Evolutionary conservation across 1,140 invertebrate species (phyloP), one percentile per base, ranked within the genome.

Genomic region (Bombyx mori): DNA sequence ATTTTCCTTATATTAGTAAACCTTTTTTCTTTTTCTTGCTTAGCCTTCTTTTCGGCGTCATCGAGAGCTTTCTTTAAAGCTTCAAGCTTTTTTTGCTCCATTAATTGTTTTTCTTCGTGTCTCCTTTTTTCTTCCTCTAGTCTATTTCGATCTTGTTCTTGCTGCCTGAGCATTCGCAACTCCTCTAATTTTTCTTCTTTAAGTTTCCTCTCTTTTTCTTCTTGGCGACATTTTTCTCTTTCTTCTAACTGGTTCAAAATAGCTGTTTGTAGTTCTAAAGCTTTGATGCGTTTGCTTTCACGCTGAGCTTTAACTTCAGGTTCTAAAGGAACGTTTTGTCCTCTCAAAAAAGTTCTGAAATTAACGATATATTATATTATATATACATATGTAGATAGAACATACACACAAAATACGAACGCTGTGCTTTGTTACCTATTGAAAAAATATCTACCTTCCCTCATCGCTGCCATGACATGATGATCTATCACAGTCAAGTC

Each of bases 161-260:
- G 89, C 69, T 94, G 91, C 60, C 88, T 88, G 65, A 89, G 88
- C 49, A 94, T 91, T 62, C 92, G 86, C 54, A 92, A 81, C 66
- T 94, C 93, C 76, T 93, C 92, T 63, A 91, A 86, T 56, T 82
- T 86, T 77, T 94, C 92, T 71, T 94, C 93, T 66, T 78, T 82
- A 54, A 91, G 65, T 55, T 88, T 82, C 54, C 77, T 88, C 69
- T 92, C 90, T 48, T 88, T 89, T 73, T 94, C 93, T 71, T 93
- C 91, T 70, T 89, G 90, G 8, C 90, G 88, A 45, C 87, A 86
- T 66, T 88, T 89, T 68, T 94, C 92, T 53, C 90, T 89, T 71
- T 94, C 93, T 76, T 93, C 92, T 44, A 94, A 80, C 70, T 95
- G 93, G 72, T 90, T 89, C 61, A 92, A 89, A 61, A 95, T 93